Percentiles rank a stretch among this genome's conserved stretches.
Conservation (phyloP, 2,113 vertebrate species). For the Rattus norvegicus region GRCr8 NC_086024.1:8707501-8708000, state of each 20-base stretch:
- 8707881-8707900: neutral
- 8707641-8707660: neutral
- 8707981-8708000: neutral
- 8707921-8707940: neutral
- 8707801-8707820: neutral
- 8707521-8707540: too few relatives aligned
- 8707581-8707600: neutral
- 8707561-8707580: too few relatives aligned
- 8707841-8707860: neutral
- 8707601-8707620: neutral
- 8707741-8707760: neutral
- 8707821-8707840: neutral
- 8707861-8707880: neutral
- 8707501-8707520: neutral
- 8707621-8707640: neutral
- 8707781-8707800: neutral
- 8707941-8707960: neutral
- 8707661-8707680: neutral
- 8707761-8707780: neutral
- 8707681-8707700: neutral
- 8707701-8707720: neutral
- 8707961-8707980: neutral
- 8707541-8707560: too few relatives aligned
- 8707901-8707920: neutral
- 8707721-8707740: neutral